phyloP scores from a whole-genome alignment of 2,797 vertebrate genomes.

The Ptychobarbus kaznakovi region DNA sequence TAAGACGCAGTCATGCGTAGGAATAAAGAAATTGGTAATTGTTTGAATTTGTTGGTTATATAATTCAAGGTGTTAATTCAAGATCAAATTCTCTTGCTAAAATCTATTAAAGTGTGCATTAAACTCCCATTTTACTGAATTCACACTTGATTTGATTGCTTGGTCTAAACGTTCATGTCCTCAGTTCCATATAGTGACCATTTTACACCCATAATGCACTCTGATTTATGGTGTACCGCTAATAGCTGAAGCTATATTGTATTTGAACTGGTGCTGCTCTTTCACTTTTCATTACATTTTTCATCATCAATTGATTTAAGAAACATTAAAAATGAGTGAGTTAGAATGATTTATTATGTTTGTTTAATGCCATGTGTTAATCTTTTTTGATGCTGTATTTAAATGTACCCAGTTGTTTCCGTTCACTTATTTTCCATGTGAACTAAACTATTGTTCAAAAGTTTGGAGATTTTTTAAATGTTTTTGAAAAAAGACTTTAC shows the following conservation, averaged over 20 bases:
- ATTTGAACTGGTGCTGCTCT: background rate
- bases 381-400: background rate
- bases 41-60: background rate
- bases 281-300: background rate
- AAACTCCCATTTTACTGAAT: background rate
- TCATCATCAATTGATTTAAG: background rate
- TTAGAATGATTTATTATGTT: background rate
- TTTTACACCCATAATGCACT: background rate
- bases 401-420: background rate
- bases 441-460: background rate
- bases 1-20: background rate
- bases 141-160: background rate
- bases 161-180: background rate
- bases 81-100: background rate
- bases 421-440: background rate
- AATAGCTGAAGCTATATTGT: background rate
- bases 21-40: background rate
- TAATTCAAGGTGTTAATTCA: background rate
- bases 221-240: background rate
- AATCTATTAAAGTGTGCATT: background rate
- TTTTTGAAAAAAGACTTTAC: background rate
- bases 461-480: background rate
- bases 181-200: background rate
- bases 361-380: background rate
- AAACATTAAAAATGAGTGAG: background rate